Percentiles rank a stretch among this genome's conserved stretches.
phyloP scores from a whole-genome alignment of 2,888 invertebrate species.

The Baronia brevicornis region DNA sequence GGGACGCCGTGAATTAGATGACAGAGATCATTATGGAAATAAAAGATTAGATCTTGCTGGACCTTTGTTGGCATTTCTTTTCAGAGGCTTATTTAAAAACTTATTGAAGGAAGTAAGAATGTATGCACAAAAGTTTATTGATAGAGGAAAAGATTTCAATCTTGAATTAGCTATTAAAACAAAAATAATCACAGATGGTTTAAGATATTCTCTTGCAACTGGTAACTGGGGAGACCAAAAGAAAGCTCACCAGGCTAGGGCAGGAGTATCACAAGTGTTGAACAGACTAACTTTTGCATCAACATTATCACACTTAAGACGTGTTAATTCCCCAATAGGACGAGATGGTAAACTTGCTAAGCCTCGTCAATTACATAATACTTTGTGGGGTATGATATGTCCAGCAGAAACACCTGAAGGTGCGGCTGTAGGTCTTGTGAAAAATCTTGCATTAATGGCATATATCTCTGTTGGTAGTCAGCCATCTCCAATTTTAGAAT shows the following conservation, averaged over 20 bases:
- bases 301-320: constrained; percentile 96
- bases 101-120: constrained; percentile 97
- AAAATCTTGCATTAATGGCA: constrained; percentile 99
- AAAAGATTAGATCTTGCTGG: constrained; percentile 98
- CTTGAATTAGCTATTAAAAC: constrained; percentile 97
- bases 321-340: constrained; percentile 99
- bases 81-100: constrained; percentile 96
- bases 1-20: constrained; percentile 97
- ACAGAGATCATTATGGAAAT: constrained; percentile 99
- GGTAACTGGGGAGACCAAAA: constrained; percentile 99
- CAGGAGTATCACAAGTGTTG: constrained; percentile 97
- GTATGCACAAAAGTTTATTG: constrained; percentile 99
- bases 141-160: constrained; percentile 98
- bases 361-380: constrained; percentile 99
- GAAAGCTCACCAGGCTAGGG: constrained; percentile 98
- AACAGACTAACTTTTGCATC: constrained; percentile 99
- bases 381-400: constrained; percentile 99
- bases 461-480: constrained; percentile 99
- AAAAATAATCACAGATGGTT: constrained; percentile 97
- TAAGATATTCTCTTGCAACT: constrained; percentile 98
- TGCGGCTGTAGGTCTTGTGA: constrained; percentile 96
- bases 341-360: constrained; percentile 99
- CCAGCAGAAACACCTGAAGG: constrained; percentile 99
- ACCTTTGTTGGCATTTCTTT: constrained; percentile 96
- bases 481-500: constrained; percentile 99